Base-by-base conservation (phyloP, 1,140 invertebrate genomes). In the Cotesia chilonis region DNA sequence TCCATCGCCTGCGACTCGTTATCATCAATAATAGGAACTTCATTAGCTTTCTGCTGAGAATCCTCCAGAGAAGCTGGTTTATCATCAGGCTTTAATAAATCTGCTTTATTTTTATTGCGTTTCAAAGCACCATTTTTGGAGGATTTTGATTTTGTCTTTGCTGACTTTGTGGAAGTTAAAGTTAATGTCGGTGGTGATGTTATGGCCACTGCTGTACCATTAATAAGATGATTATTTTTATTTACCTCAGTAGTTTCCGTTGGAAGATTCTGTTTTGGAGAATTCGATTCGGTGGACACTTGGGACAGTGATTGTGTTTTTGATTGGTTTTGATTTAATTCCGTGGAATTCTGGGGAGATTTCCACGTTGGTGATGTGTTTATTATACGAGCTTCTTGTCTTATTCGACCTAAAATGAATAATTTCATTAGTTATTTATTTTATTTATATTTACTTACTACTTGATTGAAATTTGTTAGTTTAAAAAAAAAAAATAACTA, bases 1-100 rank as follows among this genome's bases (percentile, higher is more conserved):
- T 86, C 85, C 1, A 84, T 70, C 0, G 80, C 75, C 7, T 14
- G 37, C 6, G 38, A 28, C 20, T 61, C 28, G 41, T 72, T 36
- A n/a, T 76, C 35, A 6, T 37, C 47, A 3, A 71, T 60, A 9
- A 78, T 41, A n/a, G 59, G 38, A 10, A 35, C 51, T 17, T 67
- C 51, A 12, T 14, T 64, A 20, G 9, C 47, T 37, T 17, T 20
- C 3, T 10, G 51, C 54, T 37, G 59, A 0, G 37, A 14, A 4
- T 61, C 36, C 51, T 41, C 73, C 71, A 10, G 57, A 17, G 63
- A 68, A 9, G 3, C 35, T 4, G 63, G 28, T 28, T 69, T 6
- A 67, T 60, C 0, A 54, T 71, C 6, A 41, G 60, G 9, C 28
- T n/a, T n/a, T n/a, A 68, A 54, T 63, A 37, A 7, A 14, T 68